Percentiles rank a stretch among this genome's conserved stretches.
phyloP scores from a whole-genome alignment of 30 jellyfish, hydroid and myxozoan species.

The Aurelia aurita region DNA sequence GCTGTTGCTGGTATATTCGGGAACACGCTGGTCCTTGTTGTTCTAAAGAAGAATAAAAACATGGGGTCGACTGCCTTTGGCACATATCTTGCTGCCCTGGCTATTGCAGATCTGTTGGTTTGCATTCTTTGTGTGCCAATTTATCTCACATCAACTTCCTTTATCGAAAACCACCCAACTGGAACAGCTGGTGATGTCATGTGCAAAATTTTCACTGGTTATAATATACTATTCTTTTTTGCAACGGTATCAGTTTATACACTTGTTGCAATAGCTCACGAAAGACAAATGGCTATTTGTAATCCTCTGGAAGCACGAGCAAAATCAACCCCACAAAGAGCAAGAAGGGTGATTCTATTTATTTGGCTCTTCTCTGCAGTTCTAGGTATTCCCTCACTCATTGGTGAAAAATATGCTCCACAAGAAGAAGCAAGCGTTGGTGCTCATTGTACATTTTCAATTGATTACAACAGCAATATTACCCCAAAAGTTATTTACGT shows the following conservation, averaged over 20 bases:
- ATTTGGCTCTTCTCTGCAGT: conserved; percentile 64
- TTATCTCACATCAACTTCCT: conserved; percentile 70
- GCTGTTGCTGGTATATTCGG: conserved; percentile 68
- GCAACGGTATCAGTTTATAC: conserved; percentile 86
- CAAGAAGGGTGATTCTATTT: conserved; percentile 23
- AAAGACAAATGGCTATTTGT: conserved; percentile 75
- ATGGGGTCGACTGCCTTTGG: conserved; percentile 78
- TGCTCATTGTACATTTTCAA: conserved; percentile 82
- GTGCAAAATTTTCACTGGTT: conserved; percentile 77
- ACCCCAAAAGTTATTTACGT: conserved; percentile 62
- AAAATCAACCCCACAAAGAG: conserved; percentile 51
- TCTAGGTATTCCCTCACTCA: conserved; percentile 56
- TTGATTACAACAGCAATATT: conserved; percentile 43
- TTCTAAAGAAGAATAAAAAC: conserved; percentile 23
- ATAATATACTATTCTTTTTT: conserved; percentile 75
- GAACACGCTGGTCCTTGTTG: conserved; percentile 55
- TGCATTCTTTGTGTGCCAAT: conserved; percentile 72
- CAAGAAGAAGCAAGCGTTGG: conserved; percentile 76
- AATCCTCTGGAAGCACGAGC: conserved; percentile 69
- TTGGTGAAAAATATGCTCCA: conserved; percentile 70
- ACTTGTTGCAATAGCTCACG: conserved; percentile 76
- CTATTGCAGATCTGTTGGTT: conserved; percentile 70
- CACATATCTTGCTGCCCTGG: conserved; percentile 58
- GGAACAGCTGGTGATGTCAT: conserved; percentile 74
- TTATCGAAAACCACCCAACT: conserved; percentile 62